A percentile compares a stretch with the other conserved stretches of the same genome.
These are phyloP conservation scores for Athalia rosae DNA, from an alignment of 2,888 invertebrate species.

Conservation along the genomic window DNA sequence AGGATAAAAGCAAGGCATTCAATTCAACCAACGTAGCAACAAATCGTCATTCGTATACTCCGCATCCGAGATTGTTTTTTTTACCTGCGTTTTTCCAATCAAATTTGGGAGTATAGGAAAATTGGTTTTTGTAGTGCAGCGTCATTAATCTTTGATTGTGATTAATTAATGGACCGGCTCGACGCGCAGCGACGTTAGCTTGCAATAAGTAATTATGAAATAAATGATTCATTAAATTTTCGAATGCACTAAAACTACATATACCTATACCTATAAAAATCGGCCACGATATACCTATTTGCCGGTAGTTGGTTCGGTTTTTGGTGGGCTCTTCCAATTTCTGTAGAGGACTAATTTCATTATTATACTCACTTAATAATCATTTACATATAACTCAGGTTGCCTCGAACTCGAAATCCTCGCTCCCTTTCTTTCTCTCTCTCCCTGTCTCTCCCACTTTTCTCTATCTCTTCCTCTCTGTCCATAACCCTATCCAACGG, in stretches of 20 bases:
- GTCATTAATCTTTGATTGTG: background rate
- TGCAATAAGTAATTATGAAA: background rate
- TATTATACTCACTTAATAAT: slow-evolving; percentile 22
- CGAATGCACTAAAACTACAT: background rate
- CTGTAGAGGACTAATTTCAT: slow-evolving; percentile 29
- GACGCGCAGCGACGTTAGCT: too few species aligned
- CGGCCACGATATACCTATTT: background rate
- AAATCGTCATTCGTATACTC: too few species aligned
- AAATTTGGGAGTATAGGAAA: too few species aligned
- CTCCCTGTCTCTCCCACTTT: background rate
- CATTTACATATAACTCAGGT: slow-evolving; percentile 29
- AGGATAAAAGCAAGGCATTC: too few species aligned
- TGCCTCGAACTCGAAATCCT: slow-evolving; percentile 30
- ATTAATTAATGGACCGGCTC: background rate
- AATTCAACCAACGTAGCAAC: too few species aligned
- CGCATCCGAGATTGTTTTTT: too few species aligned
- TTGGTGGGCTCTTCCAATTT: slow-evolving; percentile 28
- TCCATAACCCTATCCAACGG: slow-evolving; percentile 12
- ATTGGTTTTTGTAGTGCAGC: too few species aligned
- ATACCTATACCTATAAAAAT: background rate
- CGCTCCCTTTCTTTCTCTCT: background rate
- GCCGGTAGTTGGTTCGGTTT: slow-evolving; percentile 11
- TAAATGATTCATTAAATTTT: background rate
- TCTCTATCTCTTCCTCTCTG: too few species aligned
- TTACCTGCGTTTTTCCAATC: too few species aligned